A percentile compares a stretch with the other conserved stretches of the same genome.
Evolutionary conservation across 2,797 vertebrate species (phyloP).

Genomic region (Scolopax rusticola): DNA sequence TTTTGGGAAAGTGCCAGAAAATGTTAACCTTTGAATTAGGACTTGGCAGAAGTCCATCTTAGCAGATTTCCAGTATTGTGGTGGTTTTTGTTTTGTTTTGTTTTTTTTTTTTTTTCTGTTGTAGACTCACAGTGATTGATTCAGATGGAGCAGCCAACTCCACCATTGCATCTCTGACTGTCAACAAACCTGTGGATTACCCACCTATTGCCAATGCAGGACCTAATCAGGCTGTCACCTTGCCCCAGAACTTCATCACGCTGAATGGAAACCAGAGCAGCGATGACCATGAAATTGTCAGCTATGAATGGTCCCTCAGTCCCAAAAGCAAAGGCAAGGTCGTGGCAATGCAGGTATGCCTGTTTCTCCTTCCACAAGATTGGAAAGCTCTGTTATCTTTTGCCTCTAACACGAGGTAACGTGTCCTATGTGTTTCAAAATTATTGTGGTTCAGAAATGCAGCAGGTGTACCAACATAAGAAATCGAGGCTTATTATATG

Average conservation of each 20-base stretch:
- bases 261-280: constrained; percentile 84
- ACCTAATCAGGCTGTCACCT: constrained; percentile 80
- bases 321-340: constrained; percentile 79
- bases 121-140: constrained; percentile 79
- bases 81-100: too few species aligned
- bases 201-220: constrained; percentile 83
- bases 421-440: neutral
- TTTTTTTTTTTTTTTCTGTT: neutral
- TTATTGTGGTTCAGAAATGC: neutral
- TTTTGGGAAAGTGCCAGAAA: neutral
- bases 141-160: constrained; percentile 78
- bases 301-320: constrained; percentile 83
- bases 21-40: neutral
- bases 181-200: constrained; percentile 73
- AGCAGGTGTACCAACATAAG: neutral
- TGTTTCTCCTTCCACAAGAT: neutral
- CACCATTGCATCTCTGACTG: constrained; percentile 71
- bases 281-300: constrained; percentile 81
- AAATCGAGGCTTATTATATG: neutral
- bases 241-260: constrained; percentile 80
- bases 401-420: neutral
- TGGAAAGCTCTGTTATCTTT: neutral
- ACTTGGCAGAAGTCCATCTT: neutral
- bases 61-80: neutral
- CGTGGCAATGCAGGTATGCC: constrained; percentile 81